A percentile compares a stretch with the other conserved stretches of the same genome.
These are phyloP conservation scores for Bovichtus variegatus DNA, from an alignment of 2,797 vertebrate genomes.

Conservation along the genomic window DNA sequence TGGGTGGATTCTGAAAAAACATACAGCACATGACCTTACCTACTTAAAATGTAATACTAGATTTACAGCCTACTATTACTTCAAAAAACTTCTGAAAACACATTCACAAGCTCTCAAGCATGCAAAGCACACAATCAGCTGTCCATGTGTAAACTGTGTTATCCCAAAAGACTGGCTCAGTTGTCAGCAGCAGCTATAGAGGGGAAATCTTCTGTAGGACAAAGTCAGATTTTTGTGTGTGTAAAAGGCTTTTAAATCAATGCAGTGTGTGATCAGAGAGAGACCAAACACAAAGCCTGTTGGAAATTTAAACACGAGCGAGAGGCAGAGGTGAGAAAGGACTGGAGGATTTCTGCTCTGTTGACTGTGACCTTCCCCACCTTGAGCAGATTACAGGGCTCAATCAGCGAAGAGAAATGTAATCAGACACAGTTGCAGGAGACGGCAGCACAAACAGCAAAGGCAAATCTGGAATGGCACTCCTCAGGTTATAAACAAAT, in stretches of 20 bases:
- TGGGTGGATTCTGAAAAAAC: constrained; percentile 61
- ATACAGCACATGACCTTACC: constrained; percentile 49
- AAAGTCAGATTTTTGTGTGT: constrained; percentile 30
- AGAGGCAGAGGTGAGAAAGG: constrained; percentile 48
- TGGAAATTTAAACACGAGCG: constrained; percentile 28
- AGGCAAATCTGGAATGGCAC: constrained; percentile 19
- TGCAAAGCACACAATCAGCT: constrained; percentile 48
- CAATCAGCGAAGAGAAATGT: constrained; percentile 41
- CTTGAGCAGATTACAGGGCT: constrained; percentile 64
- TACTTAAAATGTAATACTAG: constrained; percentile 53
- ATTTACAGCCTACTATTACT: constrained; percentile 55
- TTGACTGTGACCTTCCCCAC: constrained; percentile 59
- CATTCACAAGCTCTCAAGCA: constrained; percentile 48
- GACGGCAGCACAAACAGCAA: constrained; percentile 25
- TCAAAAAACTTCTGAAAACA: constrained; percentile 50
- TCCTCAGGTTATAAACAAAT: constrained; percentile 2
- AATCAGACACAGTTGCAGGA: constrained; percentile 42
- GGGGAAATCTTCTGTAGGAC: constrained; percentile 1
- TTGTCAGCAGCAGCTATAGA: constrained; percentile 6
- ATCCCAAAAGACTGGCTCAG: constrained; percentile 12
- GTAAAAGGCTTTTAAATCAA: constrained; percentile 46
- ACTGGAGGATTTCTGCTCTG: constrained; percentile 32
- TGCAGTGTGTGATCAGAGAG: constrained; percentile 36
- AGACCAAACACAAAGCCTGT: constrained; percentile 11
- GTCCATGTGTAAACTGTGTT: constrained; percentile 44